phyloP scores from a whole-genome alignment of 2,113 vertebrate species.

The Stercorarius parasiticus region DNA sequence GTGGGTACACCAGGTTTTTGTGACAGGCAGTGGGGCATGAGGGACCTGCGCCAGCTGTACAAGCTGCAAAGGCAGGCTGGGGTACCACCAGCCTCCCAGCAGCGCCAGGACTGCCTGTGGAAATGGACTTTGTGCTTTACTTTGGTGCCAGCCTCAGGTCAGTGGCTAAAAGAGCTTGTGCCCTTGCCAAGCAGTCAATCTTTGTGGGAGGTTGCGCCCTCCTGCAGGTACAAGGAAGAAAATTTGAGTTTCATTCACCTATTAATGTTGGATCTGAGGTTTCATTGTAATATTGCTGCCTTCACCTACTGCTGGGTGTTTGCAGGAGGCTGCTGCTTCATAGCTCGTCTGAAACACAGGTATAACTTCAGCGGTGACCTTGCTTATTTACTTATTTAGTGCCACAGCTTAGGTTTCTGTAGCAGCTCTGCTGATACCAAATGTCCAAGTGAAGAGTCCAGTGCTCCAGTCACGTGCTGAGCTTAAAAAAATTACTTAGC shows the following conservation, averaged over 20 bases:
- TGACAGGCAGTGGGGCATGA: accelerated
- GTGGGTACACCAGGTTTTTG: background rate
- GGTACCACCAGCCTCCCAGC: background rate
- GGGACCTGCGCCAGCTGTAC: background rate
- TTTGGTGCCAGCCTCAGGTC: background rate
- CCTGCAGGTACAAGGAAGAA: background rate
- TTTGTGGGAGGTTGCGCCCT: background rate
- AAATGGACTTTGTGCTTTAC: background rate
- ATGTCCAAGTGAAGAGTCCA: background rate
- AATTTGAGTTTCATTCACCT: background rate
- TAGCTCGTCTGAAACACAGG: background rate
- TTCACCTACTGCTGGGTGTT: background rate
- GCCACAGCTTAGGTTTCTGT: background rate
- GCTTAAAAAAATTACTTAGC: background rate
- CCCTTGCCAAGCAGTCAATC: background rate
- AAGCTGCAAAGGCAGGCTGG: background rate
- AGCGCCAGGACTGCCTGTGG: accelerated
- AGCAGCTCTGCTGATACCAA: background rate
- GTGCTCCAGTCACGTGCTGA: background rate
- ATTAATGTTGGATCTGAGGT: background rate
- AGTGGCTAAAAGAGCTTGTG: background rate
- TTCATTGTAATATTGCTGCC: background rate
- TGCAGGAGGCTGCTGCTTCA: background rate
- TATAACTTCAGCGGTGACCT: background rate
- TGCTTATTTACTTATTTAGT: background rate